Percentiles rank a stretch among this genome's conserved stretches.
These are phyloP conservation scores for Diaphora mendica DNA, from an alignment of 2,888 invertebrate species.

Conservation along the genomic window DNA sequence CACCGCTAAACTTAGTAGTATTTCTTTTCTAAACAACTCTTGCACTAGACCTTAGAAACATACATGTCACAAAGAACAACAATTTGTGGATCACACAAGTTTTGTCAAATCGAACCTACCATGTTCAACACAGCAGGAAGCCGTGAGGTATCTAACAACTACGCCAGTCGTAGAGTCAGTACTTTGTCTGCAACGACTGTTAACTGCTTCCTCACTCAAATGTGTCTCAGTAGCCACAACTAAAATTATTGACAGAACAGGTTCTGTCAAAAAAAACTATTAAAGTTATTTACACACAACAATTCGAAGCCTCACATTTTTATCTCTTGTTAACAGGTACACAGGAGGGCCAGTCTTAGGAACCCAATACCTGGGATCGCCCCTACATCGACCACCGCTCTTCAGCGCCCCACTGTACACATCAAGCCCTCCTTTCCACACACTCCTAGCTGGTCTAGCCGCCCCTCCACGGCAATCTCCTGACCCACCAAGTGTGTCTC, in stretches of 20 bases:
- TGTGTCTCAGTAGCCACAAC: neutral
- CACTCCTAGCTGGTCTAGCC: conserved; percentile 77
- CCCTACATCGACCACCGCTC: conserved; percentile 77
- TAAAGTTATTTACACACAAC: neutral
- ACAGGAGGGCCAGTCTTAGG: conserved; percentile 74
- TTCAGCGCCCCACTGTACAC: conserved; percentile 91
- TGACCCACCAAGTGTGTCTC: conserved; percentile 83
- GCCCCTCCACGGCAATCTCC: conserved; percentile 82
- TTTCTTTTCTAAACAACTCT: too few species aligned
- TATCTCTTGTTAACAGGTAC: conserved; percentile 65
- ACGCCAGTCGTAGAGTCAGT: too few species aligned
- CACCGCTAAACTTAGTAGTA: too few species aligned
- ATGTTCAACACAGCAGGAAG: too few species aligned
- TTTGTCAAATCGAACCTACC: too few species aligned
- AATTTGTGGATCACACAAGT: too few species aligned
- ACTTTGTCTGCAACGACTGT: neutral
- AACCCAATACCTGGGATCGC: conserved; percentile 84
- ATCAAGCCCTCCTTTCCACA: conserved; percentile 76
- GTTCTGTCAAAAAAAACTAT: too few species aligned
- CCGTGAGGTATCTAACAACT: too few species aligned
- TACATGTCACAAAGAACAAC: too few species aligned
- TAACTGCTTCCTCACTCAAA: neutral
- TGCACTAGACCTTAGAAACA: too few species aligned
- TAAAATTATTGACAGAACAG: neutral
- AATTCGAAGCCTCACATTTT: neutral